phyloP scores from a whole-genome alignment of 2,888 invertebrate genomes.

The Eilema depressum region DNA sequence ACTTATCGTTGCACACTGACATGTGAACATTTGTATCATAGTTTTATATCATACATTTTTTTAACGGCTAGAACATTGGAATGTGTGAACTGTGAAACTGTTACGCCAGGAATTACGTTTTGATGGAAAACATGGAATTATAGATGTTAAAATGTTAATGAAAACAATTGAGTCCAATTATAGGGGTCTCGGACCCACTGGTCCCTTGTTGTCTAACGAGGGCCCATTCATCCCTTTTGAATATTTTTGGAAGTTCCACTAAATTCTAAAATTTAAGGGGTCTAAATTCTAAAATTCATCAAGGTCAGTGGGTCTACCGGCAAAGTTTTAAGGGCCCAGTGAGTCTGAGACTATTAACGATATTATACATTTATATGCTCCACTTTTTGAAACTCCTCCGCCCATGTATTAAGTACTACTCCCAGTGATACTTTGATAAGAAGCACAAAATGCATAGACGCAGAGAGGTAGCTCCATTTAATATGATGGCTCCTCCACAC shows the following conservation, averaged over 20 bases:
- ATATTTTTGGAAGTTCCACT: neutral
- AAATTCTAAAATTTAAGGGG: no score
- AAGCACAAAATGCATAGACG: no score
- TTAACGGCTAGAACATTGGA: slow-evolving; percentile 14
- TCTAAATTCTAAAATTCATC: no score
- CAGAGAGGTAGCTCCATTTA: no score
- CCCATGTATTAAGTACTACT: neutral
- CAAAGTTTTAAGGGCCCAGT: neutral
- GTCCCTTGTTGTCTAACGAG: neutral
- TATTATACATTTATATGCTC: neutral
- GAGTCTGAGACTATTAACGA: neutral
- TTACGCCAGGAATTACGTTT: neutral
- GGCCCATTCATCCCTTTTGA: neutral
- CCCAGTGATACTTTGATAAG: neutral
- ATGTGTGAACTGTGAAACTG: neutral
- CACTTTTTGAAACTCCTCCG: neutral
- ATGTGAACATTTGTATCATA: slow-evolving; percentile 24
- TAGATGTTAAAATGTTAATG: neutral
- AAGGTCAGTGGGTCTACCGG: no score
- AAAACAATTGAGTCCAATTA: neutral
- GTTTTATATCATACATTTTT: slow-evolving; percentile 9
- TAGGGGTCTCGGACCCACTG: neutral
- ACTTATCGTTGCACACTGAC: slow-evolving; percentile 32
- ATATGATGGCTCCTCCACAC: no score
- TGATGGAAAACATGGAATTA: neutral